Conservation (phyloP, 2,113 vertebrate species). For the Pteronura brasiliensis region DNA sequence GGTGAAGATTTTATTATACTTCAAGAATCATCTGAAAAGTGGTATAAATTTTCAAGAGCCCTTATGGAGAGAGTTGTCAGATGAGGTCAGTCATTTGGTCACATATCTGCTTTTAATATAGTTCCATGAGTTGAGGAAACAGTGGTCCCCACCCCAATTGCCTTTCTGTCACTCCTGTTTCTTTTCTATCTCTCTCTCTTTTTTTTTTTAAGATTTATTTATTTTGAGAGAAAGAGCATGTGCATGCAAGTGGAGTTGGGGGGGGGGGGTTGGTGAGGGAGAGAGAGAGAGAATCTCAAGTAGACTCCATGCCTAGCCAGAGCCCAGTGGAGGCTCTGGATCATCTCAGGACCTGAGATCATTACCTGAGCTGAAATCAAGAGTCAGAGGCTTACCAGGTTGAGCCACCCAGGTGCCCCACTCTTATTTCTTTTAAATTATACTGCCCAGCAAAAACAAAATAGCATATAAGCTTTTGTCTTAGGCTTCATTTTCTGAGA, state of each 20-base stretch:
- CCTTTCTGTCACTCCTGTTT: not conserved
- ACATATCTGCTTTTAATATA: not conserved
- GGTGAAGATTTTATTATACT: not conserved
- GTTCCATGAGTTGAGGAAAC: not conserved
- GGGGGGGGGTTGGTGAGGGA: too few species aligned
- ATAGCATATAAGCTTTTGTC: not conserved
- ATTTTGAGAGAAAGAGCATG: too few species aligned
- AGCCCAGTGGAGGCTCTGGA: too few species aligned
- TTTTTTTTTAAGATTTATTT: too few species aligned
- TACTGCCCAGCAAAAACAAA: not conserved
- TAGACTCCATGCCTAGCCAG: too few species aligned
- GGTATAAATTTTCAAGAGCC: not conserved
- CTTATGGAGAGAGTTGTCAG: not conserved
- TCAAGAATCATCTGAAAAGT: not conserved
- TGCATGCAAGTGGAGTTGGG: too few species aligned
- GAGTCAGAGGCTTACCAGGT: not conserved
- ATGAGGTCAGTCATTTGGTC: not conserved
- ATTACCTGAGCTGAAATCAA: not conserved
- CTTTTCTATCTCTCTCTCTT: not conserved
- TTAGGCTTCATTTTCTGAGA: not conserved
- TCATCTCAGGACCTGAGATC: too few species aligned
- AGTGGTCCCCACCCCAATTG: not conserved
- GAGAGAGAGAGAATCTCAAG: too few species aligned
- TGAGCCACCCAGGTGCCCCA: not conserved
- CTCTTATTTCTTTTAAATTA: not conserved